Base-by-base conservation (phyloP, 2,113 vertebrate genomes). In the Pachycephala philippinensis region DNA sequence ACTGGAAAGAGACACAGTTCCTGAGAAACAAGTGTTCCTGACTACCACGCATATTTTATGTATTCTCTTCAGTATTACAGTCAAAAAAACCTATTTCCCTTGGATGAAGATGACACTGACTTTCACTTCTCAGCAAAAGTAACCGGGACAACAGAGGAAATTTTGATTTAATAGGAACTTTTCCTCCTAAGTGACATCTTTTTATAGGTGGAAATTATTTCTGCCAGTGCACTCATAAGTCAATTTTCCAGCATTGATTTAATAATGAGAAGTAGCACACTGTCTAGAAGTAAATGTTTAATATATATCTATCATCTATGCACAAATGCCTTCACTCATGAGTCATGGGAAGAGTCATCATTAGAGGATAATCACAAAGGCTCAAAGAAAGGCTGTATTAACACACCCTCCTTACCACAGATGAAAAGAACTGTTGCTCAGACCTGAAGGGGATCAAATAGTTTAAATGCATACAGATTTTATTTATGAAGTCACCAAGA, bases 151-250 rank as follows among this genome's bases (percentile, higher is more conserved):
- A 70, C 33, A 90, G 30, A 49, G 30, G 26, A 93, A n/a, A 88
- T 81, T 97, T 93, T 94, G 40, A 85, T 94, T 91, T 95, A 84
- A 87, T 95, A 39, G 66, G 61, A 85, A 92, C n/a, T 95, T 95
- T 85, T 95, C 56, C 53, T 94, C 40, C 75, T 61, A 87, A 90
- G 50, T 84, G 72, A 93, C 81, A 88, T 94, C 47, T 97, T 90
- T 90, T 53, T 72, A 79, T 70, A 94, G 57, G 86, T 93, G 84
- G 94, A 93, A 97, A 96, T 97, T 82, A 96, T 94, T 97, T 92
- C 86, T 96, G 75, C 81, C 76, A 84, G 61, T 74, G 69, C 68
- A 77, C 37, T 92, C 44, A 60, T 53, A 88, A 95, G 78, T 74
- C 83, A 84, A 33, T 88, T 86, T 96, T 76, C 2, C 3, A 89